Evolutionary conservation across 2,888 invertebrate species (phyloP).

Genomic region (Agrochola lychnidis): DNA sequence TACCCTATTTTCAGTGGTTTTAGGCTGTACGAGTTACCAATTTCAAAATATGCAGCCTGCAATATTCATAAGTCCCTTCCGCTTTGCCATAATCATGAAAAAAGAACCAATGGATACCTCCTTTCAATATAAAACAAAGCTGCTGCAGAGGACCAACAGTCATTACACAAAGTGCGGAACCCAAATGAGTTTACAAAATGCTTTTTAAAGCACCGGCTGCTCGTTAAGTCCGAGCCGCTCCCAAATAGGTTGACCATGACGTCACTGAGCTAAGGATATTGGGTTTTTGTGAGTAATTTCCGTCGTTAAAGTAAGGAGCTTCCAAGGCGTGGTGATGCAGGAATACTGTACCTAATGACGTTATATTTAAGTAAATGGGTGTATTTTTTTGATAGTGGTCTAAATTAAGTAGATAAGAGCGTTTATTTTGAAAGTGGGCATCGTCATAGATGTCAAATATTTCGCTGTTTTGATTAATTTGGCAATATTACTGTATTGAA

Average conservation of each 20-base stretch:
- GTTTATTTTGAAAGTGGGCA: too few relatives aligned
- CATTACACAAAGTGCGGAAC: conserved; percentile 45
- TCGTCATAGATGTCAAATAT: too few relatives aligned
- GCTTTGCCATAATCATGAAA: neutral
- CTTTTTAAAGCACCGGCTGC: conserved; percentile 55
- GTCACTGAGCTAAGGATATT: conserved; percentile 34
- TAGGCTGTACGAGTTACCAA: neutral
- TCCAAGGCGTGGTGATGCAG: conserved; percentile 8
- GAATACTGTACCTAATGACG: neutral
- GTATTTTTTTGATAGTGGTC: neutral
- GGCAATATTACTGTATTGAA: too few relatives aligned
- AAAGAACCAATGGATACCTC: conserved; percentile 6
- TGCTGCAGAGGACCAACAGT: conserved; percentile 3
- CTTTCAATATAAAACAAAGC: conserved; percentile 15
- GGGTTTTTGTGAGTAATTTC: conserved; percentile 37
- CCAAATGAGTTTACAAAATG: conserved; percentile 61
- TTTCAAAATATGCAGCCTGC: neutral
- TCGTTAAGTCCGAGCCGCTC: conserved; percentile 47
- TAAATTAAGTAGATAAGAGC: neutral
- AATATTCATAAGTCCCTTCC: neutral
- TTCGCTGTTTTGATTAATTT: too few relatives aligned
- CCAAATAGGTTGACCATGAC: conserved; percentile 34
- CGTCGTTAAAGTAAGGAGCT: conserved; percentile 14
- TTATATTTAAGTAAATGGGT: neutral
- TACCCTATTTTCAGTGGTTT: neutral